Base-by-base conservation (phyloP, 2,888 invertebrate species). In the Caenorhabditis zanzibari region DNA sequence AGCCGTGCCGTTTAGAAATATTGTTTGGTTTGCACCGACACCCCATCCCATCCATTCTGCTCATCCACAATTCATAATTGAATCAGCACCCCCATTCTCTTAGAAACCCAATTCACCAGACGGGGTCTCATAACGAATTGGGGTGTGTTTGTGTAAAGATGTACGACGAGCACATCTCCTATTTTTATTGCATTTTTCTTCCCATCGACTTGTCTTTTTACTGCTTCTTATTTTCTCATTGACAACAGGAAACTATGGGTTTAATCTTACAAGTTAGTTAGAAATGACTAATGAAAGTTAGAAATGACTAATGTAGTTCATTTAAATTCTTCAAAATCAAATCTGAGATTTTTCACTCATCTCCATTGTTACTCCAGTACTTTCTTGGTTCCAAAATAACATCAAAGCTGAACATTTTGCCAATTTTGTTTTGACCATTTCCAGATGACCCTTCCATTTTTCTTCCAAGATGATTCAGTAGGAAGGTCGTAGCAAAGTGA, bases 61-160 rank as follows among this genome's bases (percentile, higher is more conserved):
- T 68, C 14, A 9, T 35, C 72, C 22, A 32, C 44, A 74, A 74
- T 75, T 75, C 58, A 75, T 75, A 75, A 75, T 66, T 75, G 75
- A 75, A 75, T 75, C 75, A 75, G 75, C 66, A 63, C 54, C 52
- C 54, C 59, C 54, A 64, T 64, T 74, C 64, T 64, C 74, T 74
- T 64, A 56, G 64, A 44, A 54, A 75, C 54, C 66, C 64, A 44
- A 66, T 75, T 68, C 76, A 56, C 66, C 76, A 76, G 76, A 76
- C 76, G 76, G 76, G 63, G 61, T 76, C 76, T 61, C 64, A 73
- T 74, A 74, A 54, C 74, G 56, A 66, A 74, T 74, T 61, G 73
- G 38, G 73, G n/a, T 68, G 28, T 47, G 63, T 54, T 24, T 63
- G 71, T 72, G 72, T 73, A 73, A 66, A 66, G 63, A 63, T 47